These are phyloP conservation scores for Hymenopus coronatus DNA, from an alignment of 2,888 invertebrate genomes.

Conservation along the genomic window DNA sequence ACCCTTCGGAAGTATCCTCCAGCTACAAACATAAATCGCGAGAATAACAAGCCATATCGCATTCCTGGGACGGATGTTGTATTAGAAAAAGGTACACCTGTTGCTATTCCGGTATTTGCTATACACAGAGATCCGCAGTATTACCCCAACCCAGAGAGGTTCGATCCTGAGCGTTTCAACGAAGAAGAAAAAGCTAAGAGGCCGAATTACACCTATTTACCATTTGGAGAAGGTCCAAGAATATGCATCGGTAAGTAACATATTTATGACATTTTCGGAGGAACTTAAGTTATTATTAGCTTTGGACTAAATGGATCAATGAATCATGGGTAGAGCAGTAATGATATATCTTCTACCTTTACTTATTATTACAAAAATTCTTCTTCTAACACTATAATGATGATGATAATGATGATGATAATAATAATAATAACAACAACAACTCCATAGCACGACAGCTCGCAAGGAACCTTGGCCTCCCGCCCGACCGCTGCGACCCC, in stretches of 20 bases:
- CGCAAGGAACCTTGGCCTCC: no score
- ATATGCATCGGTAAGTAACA: constrained; percentile 23
- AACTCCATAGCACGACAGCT: no score
- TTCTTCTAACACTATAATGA: no score
- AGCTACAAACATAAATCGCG: constrained; percentile 31
- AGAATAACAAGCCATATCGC: constrained; percentile 31
- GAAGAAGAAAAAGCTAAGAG: constrained; percentile 34
- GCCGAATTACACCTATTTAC: constrained; percentile 32
- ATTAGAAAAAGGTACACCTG: constrained; percentile 33
- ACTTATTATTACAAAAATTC: no score
- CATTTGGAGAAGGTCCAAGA: constrained; percentile 29
- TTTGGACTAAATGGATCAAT: no score
- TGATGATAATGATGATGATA: no score
- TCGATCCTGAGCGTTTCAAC: constrained; percentile 40
- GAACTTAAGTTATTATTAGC: no score
- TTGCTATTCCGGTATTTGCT: constrained; percentile 35
- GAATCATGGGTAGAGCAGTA: no score
- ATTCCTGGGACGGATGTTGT: constrained; percentile 42
- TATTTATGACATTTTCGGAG: background rate
- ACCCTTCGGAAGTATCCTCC: constrained; percentile 39
- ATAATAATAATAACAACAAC: no score
- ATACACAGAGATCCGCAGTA: constrained; percentile 39
- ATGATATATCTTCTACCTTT: no score
- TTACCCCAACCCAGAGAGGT: constrained; percentile 40
- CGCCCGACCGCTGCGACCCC: no score